Evolutionary conservation across 2,888 invertebrate genomes (phyloP).

Genomic region (Apotomis capreana): DNA sequence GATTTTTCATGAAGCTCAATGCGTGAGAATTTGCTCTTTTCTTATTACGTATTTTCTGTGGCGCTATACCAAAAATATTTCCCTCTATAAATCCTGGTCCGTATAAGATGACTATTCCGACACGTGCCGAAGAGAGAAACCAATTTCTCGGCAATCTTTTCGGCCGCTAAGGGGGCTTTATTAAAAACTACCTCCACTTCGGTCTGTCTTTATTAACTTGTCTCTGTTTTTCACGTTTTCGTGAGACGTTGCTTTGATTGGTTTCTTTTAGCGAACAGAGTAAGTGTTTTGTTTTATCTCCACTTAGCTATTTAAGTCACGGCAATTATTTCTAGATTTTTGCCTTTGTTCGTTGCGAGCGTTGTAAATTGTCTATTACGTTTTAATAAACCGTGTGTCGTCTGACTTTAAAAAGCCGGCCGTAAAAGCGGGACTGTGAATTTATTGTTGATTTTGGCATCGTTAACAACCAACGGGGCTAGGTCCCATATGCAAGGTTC

Average conservation of each 20-base stretch:
- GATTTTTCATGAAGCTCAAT: not conserved
- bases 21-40: constrained; percentile 18
- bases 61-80: constrained; percentile 21
- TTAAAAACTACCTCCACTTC: constrained; percentile 45
- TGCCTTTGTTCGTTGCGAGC: constrained; percentile 5
- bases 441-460: constrained; percentile 36
- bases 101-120: constrained; percentile 30
- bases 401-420: constrained; percentile 5
- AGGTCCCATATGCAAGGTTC: constrained; percentile 52
- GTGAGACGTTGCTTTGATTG: constrained; percentile 38
- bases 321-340: constrained; percentile 11
- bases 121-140: constrained; percentile 38
- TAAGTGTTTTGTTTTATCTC: constrained; percentile 17
- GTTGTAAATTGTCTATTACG: constrained; percentile 9
- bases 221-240: constrained; percentile 39
- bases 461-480: constrained; percentile 41
- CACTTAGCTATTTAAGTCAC: constrained; percentile 17
- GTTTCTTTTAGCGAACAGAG: constrained; percentile 29
- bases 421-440: constrained; percentile 13
- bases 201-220: constrained; percentile 44
- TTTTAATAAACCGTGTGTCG: constrained; percentile 9
- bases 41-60: constrained; percentile 20
- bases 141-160: constrained; percentile 42
- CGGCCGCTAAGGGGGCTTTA: constrained; percentile 43
- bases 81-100: constrained; percentile 25